Conservation (phyloP, 2,797 vertebrate genomes). For the Esox masquinongy region DNA sequence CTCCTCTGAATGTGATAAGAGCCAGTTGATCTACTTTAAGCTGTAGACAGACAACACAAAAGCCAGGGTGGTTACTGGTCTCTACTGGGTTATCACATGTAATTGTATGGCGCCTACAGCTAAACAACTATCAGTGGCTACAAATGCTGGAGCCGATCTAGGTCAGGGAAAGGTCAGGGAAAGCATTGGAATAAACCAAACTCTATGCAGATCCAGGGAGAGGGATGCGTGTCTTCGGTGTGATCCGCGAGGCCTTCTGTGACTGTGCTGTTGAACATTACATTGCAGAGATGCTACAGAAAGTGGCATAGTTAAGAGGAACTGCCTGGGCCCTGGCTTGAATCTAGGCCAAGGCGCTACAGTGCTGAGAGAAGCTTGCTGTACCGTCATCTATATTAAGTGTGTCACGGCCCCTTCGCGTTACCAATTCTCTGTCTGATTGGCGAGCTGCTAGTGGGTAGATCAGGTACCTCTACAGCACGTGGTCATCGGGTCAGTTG, state of each 20-base stretch:
- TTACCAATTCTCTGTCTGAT: constrained; percentile 12
- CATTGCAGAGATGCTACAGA: background rate
- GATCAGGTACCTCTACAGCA: constrained; percentile 36
- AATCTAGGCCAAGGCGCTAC: constrained; percentile 19
- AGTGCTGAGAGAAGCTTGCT: constrained; percentile 9
- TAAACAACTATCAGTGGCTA: background rate
- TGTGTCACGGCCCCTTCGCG: background rate
- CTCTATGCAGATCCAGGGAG: background rate
- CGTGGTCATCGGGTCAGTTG: constrained; percentile 21
- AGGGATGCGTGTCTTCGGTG: background rate
- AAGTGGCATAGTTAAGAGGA: background rate
- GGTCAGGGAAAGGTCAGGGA: background rate
- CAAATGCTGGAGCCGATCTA: background rate
- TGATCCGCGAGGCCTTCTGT: background rate
- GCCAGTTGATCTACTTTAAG: background rate
- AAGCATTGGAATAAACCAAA: too few relatives aligned
- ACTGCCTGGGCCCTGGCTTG: constrained; percentile 6
- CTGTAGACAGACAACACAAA: background rate
- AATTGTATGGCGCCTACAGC: background rate
- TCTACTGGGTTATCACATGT: background rate
- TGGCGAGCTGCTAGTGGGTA: constrained; percentile 20
- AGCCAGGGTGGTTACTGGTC: too few relatives aligned
- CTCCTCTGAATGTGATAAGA: background rate
- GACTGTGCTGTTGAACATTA: constrained; percentile 6
- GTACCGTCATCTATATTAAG: background rate